Percentiles rank a stretch among this genome's conserved stretches.
These are phyloP conservation scores for Austrofundulus limnaeus DNA, from an alignment of 2,113 vertebrate genomes.

Conservation along the genomic window DNA sequence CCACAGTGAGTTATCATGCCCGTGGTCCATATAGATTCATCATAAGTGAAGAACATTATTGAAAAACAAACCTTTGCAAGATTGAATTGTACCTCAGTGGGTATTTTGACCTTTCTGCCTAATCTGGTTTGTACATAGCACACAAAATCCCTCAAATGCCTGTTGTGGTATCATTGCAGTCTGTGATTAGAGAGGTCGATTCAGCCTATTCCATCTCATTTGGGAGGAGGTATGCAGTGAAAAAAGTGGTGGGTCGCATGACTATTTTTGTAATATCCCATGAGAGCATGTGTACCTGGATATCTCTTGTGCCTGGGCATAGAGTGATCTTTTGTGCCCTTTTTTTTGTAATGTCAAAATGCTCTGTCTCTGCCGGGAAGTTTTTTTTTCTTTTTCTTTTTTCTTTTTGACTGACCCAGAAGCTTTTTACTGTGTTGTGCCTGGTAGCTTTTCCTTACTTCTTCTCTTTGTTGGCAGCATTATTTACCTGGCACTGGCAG, in stretches of 20 bases:
- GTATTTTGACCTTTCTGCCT: slow-evolving; percentile 3
- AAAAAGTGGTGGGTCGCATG: slow-evolving; percentile 40
- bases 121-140: slow-evolving; percentile 25
- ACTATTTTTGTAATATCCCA: slow-evolving; percentile 36
- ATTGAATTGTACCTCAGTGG: slow-evolving; percentile 13
- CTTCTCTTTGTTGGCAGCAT: slow-evolving; percentile 29
- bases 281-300: slow-evolving; percentile 32
- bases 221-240: slow-evolving; percentile 32
- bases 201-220: slow-evolving; percentile 32
- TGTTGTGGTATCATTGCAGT: slow-evolving; percentile 15
- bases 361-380: slow-evolving; percentile 32
- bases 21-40: slow-evolving; percentile 31
- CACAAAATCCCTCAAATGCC: slow-evolving; percentile 23
- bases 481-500: slow-evolving; percentile 62
- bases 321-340: slow-evolving; percentile 39
- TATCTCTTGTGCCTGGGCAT: slow-evolving; percentile 21
- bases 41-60: slow-evolving; percentile 30
- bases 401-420: slow-evolving; percentile 36
- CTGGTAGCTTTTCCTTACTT: slow-evolving; percentile 29
- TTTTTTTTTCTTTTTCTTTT: slow-evolving; percentile 27
- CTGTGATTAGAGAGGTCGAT: slow-evolving; percentile 17
- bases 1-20: slow-evolving; percentile 22
- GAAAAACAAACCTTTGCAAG: slow-evolving; percentile 26
- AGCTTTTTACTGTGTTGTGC: slow-evolving; percentile 38
- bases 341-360: slow-evolving; percentile 54